Base-by-base conservation (phyloP, 2,888 invertebrate genomes). In the Leptinotarsa rubiginosa region DNA sequence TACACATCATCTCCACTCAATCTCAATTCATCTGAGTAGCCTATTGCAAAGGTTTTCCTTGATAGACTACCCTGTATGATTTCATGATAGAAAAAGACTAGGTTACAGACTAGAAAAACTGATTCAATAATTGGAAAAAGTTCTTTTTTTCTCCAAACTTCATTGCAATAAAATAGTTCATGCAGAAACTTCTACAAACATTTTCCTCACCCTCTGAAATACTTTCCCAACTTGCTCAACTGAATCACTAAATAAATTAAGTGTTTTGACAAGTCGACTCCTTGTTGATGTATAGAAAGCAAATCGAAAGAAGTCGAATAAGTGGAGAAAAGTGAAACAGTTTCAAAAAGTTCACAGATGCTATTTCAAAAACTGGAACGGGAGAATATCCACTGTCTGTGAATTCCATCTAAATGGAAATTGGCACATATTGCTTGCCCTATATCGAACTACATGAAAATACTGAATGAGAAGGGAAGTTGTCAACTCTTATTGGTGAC, bases 401-500 rank as follows among this genome's bases (percentile, higher is more conserved):
- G 81, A 84, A 84, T 82, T 84, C 82, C 83, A 84, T 83, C 83
- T 84, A 84, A 84, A 84, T 84, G 84, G 84, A 84, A 84, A 84
- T 84, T 84, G 83, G 80, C 79, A 83, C 83, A 83, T 83, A 84
- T 83, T 82, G 81, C 81, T 75, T 77, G 77, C 69, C 76, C 76
- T 75, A 79, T 81, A 82, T 82, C 79, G 79, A 25, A 65, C 18
- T 62, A 62, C 41, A 62, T 41, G 31, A 62, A 62, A 41, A 41
- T 62, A 25, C 65, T 41, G 49, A 54, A 52, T 49, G 52, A 18
- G 49, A 54, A 54, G 68, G 22, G 68, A 68, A 49, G 49, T 54
- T 68, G 18, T 54, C 54, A 54, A 54, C 10, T n/a, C 41, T 62
- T 62, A 62, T 62, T 62, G 15, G 62, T 7, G 62, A 62, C n/a